Evolutionary conservation across 2,113 vertebrate genomes (phyloP).

Genomic region (Trinectes maculatus): DNA sequence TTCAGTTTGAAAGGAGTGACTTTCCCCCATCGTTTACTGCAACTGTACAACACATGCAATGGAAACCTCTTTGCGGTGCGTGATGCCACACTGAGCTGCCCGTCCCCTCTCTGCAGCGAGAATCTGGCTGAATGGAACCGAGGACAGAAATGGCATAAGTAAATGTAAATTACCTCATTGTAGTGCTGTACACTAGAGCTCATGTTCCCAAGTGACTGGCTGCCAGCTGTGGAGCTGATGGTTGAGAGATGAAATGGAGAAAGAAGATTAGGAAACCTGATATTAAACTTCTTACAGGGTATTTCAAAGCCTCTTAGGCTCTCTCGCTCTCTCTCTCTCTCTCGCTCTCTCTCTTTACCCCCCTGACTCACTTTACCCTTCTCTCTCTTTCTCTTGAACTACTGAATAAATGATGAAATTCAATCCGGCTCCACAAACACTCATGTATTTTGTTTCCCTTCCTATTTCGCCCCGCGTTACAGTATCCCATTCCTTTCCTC

Average conservation of each 20-base stretch:
- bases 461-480: conserved; percentile 15
- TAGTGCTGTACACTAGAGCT: neutral
- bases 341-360: conserved; percentile 44
- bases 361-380: conserved; percentile 5
- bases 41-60: too few relatives aligned
- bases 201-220: conserved; percentile 2
- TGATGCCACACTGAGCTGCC: too few relatives aligned
- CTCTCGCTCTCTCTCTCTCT: conserved; percentile 40
- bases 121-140: conserved; percentile 3
- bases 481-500: conserved; percentile 13
- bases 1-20: too few relatives aligned
- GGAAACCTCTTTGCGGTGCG: too few relatives aligned
- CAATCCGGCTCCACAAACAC: conserved; percentile 50
- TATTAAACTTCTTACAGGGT: conserved; percentile 56
- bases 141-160: conserved; percentile 12
- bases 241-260: conserved; percentile 51
- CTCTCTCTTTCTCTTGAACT: conserved; percentile 43
- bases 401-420: conserved; percentile 72
- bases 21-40: too few relatives aligned
- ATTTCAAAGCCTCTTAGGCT: conserved; percentile 54
- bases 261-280: conserved; percentile 60
- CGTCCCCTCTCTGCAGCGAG: neutral
- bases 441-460: conserved; percentile 55
- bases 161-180: conserved; percentile 45
- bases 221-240: conserved; percentile 45